Percentiles rank a stretch among this genome's conserved stretches.
Evolutionary conservation across 2,888 invertebrate species (phyloP).

Genomic region (Aphodius granarius): DNA sequence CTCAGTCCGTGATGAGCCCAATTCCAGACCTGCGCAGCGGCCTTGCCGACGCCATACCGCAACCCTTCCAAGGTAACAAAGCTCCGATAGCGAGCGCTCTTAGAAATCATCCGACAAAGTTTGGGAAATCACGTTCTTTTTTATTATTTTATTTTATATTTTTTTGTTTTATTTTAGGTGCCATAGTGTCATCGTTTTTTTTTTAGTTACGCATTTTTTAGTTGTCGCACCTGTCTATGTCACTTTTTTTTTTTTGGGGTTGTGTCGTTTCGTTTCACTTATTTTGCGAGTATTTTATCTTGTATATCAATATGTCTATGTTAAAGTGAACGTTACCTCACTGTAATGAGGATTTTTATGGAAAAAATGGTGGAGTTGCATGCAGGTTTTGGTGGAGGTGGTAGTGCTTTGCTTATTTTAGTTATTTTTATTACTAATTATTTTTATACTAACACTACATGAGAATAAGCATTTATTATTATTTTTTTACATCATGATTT

Average conservation of each 20-base stretch:
- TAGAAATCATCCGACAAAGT: background rate
- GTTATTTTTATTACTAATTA: background rate
- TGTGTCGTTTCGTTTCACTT: background rate
- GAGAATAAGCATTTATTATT: background rate
- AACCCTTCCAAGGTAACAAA: slow-evolving; percentile 56
- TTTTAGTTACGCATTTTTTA: background rate
- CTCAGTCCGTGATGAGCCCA: slow-evolving; percentile 78
- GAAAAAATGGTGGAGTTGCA: background rate
- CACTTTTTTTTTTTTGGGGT: background rate
- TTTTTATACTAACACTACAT: background rate
- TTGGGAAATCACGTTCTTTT: background rate
- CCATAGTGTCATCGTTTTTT: background rate
- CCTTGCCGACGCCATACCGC: slow-evolving; percentile 56
- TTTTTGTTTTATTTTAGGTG: background rate
- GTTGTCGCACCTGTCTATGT: background rate
- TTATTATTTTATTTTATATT: background rate
- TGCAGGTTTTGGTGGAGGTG: background rate
- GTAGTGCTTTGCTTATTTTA: background rate
- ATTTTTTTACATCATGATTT: background rate
- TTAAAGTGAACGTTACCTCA: background rate
- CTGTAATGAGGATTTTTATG: background rate
- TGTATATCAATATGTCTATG: background rate
- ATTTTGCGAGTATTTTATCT: background rate
- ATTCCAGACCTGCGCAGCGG: slow-evolving; percentile 86
- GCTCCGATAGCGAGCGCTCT: background rate